phyloP scores from a whole-genome alignment of 92 coral and sea anemone genomes.

The Diadumene lineata region DNA sequence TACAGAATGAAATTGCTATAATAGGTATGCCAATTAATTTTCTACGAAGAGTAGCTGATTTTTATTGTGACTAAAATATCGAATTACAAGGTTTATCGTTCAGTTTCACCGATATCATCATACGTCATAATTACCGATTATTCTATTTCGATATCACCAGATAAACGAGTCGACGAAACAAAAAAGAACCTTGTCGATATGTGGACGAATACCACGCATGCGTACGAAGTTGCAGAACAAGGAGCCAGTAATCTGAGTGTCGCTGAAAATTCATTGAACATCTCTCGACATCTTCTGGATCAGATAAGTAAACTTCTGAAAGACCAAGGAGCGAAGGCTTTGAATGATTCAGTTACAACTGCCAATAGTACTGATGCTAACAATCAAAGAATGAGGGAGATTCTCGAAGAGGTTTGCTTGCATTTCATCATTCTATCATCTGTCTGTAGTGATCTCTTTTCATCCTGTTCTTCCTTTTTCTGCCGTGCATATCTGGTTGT shows the following conservation, averaged over 20 bases:
- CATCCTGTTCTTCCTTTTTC: neutral
- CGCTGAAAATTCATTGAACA: conserved; percentile 74
- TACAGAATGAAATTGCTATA: conserved; percentile 34
- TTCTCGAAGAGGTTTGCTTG: conserved; percentile 64
- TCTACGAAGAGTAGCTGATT: too few species aligned
- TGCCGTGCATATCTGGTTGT: too few species aligned
- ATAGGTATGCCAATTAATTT: neutral
- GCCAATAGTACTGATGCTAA: conserved; percentile 71
- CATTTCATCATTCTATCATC: too few species aligned
- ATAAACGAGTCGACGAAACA: conserved; percentile 38
- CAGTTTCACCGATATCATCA: neutral
- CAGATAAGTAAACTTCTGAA: conserved; percentile 45
- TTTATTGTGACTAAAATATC: too few species aligned
- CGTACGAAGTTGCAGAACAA: conserved; percentile 45
- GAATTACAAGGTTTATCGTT: too few species aligned
- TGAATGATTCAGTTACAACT: conserved; percentile 61
- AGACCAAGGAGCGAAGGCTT: conserved; percentile 44
- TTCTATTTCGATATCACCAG: too few species aligned
- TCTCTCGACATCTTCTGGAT: conserved; percentile 70
- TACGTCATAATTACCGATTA: neutral
- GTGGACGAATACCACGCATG: conserved; percentile 42
- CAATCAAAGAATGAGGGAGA: conserved; percentile 66
- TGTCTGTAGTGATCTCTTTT: too few species aligned
- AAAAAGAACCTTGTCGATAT: conserved; percentile 44
- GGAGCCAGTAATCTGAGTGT: conserved; percentile 53